Conservation (phyloP, 2,113 vertebrate species). For the Embiotoca jacksoni region DNA sequence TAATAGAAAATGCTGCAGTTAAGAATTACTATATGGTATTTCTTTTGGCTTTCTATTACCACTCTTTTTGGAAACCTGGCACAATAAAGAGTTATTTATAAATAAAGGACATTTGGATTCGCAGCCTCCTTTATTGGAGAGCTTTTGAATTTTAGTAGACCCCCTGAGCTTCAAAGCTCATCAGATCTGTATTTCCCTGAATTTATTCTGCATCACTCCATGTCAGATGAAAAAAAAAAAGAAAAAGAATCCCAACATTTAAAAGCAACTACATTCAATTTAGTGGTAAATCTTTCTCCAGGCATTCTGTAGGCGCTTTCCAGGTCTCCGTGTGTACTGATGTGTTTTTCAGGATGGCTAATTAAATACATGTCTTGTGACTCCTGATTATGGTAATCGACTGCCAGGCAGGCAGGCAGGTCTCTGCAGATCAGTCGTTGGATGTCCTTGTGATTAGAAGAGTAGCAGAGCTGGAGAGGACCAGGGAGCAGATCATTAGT, state of each 20-base stretch:
- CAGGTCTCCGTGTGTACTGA: conserved; percentile 31
- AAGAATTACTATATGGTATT: too few relatives aligned
- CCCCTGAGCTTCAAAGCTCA: not conserved
- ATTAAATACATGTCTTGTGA: conserved; percentile 76
- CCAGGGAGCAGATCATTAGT: conserved; percentile 57
- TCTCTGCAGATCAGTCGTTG: conserved; percentile 59
- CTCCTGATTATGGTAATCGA: conserved; percentile 79
- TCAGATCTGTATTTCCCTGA: not conserved
- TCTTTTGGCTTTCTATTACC: too few relatives aligned
- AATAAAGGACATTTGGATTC: conserved; percentile 4
- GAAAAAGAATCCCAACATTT: not conserved
- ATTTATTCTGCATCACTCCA: conserved; percentile 1
- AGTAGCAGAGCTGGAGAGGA: conserved; percentile 41
- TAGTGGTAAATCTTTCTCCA: conserved; percentile 16
- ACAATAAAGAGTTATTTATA: too few relatives aligned
- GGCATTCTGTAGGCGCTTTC: conserved; percentile 1
- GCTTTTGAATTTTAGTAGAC: conserved; percentile 8
- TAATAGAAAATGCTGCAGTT: too few relatives aligned
- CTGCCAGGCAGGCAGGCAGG: conserved; percentile 45
- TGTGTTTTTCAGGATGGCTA: conserved; percentile 61
- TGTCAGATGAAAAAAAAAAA: conserved; percentile 5
- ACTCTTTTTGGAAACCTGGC: too few relatives aligned
- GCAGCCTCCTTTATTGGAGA: conserved; percentile 21
- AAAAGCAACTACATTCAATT: conserved; percentile 23
- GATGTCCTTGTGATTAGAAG: conserved; percentile 79